Conservation (phyloP, 2,888 invertebrate genomes). For the Augochlorella aurata region DNA sequence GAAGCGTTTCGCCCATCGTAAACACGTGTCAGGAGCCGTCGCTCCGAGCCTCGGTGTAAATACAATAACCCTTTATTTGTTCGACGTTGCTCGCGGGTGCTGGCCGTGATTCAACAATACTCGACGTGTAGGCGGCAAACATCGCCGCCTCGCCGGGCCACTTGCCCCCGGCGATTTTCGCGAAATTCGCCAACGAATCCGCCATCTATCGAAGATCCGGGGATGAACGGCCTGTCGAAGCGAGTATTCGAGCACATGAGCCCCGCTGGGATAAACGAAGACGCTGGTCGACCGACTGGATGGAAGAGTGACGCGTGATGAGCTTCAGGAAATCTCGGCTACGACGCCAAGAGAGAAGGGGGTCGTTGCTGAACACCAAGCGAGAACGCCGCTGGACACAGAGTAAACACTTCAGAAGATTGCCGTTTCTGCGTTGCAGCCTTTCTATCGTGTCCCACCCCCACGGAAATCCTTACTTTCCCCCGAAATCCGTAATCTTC, state of each 20-base stretch:
- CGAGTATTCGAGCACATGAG: slow-evolving; percentile 34
- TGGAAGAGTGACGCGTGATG: slow-evolving; percentile 53
- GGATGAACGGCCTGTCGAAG: slow-evolving; percentile 26
- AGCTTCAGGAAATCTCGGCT: slow-evolving; percentile 48
- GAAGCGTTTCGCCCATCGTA: slow-evolving; percentile 42
- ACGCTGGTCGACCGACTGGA: slow-evolving; percentile 13
- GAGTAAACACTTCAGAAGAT: slow-evolving; percentile 73
- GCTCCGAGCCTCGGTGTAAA: slow-evolving; percentile 77
- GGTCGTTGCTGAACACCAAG: slow-evolving; percentile 18
- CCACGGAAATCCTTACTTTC: slow-evolving; percentile 71
- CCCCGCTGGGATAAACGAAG: slow-evolving; percentile 41
- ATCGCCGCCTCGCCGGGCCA: slow-evolving; percentile 66
- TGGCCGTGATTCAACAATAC: slow-evolving; percentile 81
- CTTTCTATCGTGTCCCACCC: slow-evolving; percentile 49
- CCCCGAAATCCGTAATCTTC: slow-evolving; percentile 71
- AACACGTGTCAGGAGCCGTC: slow-evolving; percentile 62
- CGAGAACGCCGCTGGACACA: slow-evolving; percentile 66
- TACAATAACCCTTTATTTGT: slow-evolving; percentile 82
- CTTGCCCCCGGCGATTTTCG: slow-evolving; percentile 73
- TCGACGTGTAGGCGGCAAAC: slow-evolving; percentile 77
- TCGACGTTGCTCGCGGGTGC: slow-evolving; percentile 67
- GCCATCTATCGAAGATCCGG: slow-evolving; percentile 53
- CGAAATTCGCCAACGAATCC: slow-evolving; percentile 68
- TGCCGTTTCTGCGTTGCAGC: slow-evolving; percentile 68
- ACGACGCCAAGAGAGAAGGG: slow-evolving; percentile 33